A percentile compares a stretch with the other conserved stretches of the same genome.
Evolutionary conservation across 2,888 invertebrate species (phyloP).

Genomic region (Drosophila ustulata): DNA sequence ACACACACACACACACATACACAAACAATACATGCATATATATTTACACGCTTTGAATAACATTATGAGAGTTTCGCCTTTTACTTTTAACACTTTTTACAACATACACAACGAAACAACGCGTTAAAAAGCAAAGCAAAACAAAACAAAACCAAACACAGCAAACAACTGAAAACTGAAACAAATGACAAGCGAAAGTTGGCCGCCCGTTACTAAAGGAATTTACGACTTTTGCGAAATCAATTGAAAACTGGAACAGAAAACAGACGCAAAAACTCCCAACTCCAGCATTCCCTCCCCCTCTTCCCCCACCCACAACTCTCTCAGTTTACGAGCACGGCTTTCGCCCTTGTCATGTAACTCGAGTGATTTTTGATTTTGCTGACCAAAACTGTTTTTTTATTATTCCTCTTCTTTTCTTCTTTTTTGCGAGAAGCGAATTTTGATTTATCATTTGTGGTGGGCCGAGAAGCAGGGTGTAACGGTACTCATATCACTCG

Average conservation of each 20-base stretch:
- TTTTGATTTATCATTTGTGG: conserved; percentile 57
- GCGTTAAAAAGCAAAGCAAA: conserved; percentile 38
- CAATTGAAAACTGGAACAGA: conserved; percentile 74
- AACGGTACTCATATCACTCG: conserved; percentile 20
- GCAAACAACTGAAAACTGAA: conserved; percentile 24
- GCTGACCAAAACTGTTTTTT: conserved; percentile 15
- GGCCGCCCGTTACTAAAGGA: conserved; percentile 57
- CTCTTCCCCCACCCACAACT: background rate
- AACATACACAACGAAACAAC: conserved; percentile 42
- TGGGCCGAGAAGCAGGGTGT: background rate
- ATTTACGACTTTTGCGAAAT: conserved; percentile 78
- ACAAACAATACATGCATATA: conserved; percentile 16
- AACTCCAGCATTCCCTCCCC: background rate
- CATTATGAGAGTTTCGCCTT: conserved; percentile 78
- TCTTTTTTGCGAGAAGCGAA: conserved; percentile 27
- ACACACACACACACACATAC: conserved; percentile 30
- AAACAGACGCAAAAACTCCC: conserved; percentile 31
- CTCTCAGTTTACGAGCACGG: too few relatives aligned
- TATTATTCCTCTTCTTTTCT: background rate
- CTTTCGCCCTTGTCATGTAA: conserved; percentile 2
- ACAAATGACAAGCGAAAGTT: conserved; percentile 70
- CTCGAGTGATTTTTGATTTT: conserved; percentile 47
- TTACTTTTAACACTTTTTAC: conserved; percentile 69
- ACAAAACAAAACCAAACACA: conserved; percentile 36
- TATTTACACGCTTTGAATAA: conserved; percentile 69